These are phyloP conservation scores for Phainopepla nitens DNA, from an alignment of 2,113 vertebrate genomes.

Conservation along the genomic window DNA sequence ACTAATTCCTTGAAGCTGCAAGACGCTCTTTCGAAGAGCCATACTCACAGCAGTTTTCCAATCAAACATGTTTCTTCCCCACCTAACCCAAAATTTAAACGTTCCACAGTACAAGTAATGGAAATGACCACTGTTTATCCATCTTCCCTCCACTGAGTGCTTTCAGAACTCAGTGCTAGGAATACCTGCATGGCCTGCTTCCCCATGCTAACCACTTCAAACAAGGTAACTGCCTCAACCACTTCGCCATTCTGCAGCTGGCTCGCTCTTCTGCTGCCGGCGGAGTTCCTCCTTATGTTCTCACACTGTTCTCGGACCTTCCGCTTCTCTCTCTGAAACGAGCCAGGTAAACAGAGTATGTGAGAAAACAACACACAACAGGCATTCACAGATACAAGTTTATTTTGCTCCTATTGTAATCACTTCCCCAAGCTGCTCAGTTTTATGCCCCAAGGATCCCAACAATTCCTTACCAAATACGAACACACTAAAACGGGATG, in stretches of 20 bases:
- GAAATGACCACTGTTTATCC: background rate
- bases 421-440: background rate
- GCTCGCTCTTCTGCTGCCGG: slow-evolving; percentile 39
- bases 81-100: background rate
- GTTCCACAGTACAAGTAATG: background rate
- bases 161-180: background rate
- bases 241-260: slow-evolving; percentile 65
- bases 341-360: background rate
- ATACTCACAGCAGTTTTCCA: background rate
- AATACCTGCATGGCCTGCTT: slow-evolving; percentile 85
- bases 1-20: background rate
- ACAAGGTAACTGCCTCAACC: slow-evolving; percentile 84
- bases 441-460: background rate
- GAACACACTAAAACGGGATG: background rate
- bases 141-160: background rate
- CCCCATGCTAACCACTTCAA: slow-evolving; percentile 89
- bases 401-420: background rate
- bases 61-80: background rate
- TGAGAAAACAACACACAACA: background rate
- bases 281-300: slow-evolving; percentile 70
- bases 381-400: background rate
- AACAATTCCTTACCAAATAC: background rate
- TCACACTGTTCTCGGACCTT: slow-evolving; percentile 73
- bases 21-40: background rate
- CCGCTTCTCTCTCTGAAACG: slow-evolving; percentile 66